Base-by-base conservation (phyloP, 2,888 invertebrate species). In the Notocelia uddmanniana region DNA sequence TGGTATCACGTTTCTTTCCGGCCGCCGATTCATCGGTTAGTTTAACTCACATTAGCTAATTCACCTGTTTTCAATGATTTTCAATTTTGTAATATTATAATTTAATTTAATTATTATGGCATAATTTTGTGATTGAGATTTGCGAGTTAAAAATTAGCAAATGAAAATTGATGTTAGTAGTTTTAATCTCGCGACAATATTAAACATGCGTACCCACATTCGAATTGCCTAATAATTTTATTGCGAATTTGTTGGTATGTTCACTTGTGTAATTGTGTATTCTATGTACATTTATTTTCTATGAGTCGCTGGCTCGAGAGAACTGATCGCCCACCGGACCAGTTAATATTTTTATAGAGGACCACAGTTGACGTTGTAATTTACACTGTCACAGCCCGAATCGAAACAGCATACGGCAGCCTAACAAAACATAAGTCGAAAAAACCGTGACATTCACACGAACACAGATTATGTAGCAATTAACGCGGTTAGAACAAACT, bases 391-490 rank as follows among this genome's bases (percentile, higher is more conserved):
- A 75, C 73, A 71, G 70, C 68, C 64, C 59, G 73, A 74, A 75
- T 76, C 74, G 72, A 74, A 76, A 74, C 74, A 76, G 75, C 75
- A 71, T 74, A 74, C 78, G 74, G 77, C 78, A 78, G 78, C 78
- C 78, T 78, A 78, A 78, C 74, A 78, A 75, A 78, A 78, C 76
- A 78, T 68, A 62, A 62, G 45, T 72, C 60, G 48, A 69, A 62
- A 68, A 58, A 71, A 60, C 62, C 54, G 71, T 70, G 74, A 73
- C 68, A 85, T 89, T 89, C 89, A 88, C 89, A 88, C 88, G 85
- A 82, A 80, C 81, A 84, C 84, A 86, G 85, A 89, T 89, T 86
- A 89, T 81, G 83, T 80, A 81, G 84, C 88, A 91, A 91, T 91
- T 90, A 91, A 86, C 90, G 86, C 85, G 82, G 80, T 75, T 81